Evolutionary conservation across 1,140 invertebrate species (phyloP).

Genomic region (Meteorus sp.): DNA sequence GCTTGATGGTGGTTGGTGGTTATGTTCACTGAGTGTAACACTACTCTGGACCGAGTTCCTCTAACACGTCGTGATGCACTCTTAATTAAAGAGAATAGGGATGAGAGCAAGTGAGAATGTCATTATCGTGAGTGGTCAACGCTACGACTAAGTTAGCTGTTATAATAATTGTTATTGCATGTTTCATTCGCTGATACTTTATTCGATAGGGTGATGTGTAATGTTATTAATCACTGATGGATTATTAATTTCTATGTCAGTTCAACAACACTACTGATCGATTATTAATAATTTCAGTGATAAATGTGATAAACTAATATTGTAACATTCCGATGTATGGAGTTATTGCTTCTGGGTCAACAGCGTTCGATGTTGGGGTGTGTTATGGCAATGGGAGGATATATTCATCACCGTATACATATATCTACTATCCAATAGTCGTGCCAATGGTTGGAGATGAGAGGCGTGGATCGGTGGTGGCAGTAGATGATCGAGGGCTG

Average conservation of each 20-base stretch:
- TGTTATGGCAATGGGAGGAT: too few species aligned
- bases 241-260: too few species aligned
- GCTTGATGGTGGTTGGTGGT: conserved; percentile 19
- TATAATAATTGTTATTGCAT: too few species aligned
- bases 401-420: too few species aligned
- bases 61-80: conserved; percentile 4
- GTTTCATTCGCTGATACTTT: too few species aligned
- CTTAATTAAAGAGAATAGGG: conserved; percentile 8
- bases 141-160: neutral
- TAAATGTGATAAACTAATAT: neutral
- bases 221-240: too few species aligned
- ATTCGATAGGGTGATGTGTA: too few species aligned
- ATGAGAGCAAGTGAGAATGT: conserved; percentile 14
- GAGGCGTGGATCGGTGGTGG: too few species aligned
- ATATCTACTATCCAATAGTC: too few species aligned
- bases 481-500: too few species aligned
- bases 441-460: conserved; percentile 3
- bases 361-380: neutral
- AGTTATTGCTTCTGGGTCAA: conserved; percentile 11
- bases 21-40: conserved; percentile 5
- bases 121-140: conserved; percentile 14
- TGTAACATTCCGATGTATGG: neutral
- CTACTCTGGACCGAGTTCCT: conserved; percentile 9
- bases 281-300: too few species aligned
- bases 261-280: too few species aligned